Evolutionary conservation across 1,140 invertebrate species (phyloP).

Genomic region (Choristoneura fumiferana): DNA sequence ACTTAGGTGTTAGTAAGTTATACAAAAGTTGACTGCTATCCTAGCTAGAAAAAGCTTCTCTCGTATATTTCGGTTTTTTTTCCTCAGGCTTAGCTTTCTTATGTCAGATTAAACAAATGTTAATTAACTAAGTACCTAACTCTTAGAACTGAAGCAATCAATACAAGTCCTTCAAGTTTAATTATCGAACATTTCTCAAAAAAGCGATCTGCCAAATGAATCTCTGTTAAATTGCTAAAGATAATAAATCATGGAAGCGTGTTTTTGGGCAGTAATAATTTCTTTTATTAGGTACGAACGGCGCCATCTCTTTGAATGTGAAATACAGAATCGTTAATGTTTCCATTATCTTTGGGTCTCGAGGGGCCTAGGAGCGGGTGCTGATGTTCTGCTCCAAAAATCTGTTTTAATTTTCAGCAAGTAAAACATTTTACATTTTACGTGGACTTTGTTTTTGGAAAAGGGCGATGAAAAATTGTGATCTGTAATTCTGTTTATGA

Average conservation of each 20-base stretch:
- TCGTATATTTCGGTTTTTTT: too few species aligned
- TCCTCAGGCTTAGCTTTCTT: too few species aligned
- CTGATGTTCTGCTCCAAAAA: slow-evolving; percentile 13
- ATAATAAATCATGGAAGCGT: not conserved
- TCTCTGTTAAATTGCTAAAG: too few species aligned
- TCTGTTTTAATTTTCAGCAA: not conserved
- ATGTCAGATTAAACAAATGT: too few species aligned
- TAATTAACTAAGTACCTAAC: not conserved
- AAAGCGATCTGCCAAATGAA: too few species aligned
- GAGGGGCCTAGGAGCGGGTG: not conserved
- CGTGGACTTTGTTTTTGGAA: not conserved
- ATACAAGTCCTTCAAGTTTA: not conserved
- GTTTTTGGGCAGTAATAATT: not conserved
- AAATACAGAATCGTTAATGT: slow-evolving; percentile 1
- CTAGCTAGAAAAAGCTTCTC: too few species aligned
- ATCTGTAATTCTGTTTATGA: too few species aligned
- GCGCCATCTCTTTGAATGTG: not conserved
- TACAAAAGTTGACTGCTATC: too few species aligned
- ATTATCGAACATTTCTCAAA: too few species aligned
- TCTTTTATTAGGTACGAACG: not conserved
- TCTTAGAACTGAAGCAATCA: not conserved
- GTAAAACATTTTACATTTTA: not conserved
- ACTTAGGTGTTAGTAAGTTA: too few species aligned
- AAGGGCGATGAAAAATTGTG: too few species aligned
- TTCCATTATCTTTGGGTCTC: slow-evolving; percentile 10